phyloP scores from a whole-genome alignment of 1,140 invertebrate species.

The Procambarus virginalis region DNA sequence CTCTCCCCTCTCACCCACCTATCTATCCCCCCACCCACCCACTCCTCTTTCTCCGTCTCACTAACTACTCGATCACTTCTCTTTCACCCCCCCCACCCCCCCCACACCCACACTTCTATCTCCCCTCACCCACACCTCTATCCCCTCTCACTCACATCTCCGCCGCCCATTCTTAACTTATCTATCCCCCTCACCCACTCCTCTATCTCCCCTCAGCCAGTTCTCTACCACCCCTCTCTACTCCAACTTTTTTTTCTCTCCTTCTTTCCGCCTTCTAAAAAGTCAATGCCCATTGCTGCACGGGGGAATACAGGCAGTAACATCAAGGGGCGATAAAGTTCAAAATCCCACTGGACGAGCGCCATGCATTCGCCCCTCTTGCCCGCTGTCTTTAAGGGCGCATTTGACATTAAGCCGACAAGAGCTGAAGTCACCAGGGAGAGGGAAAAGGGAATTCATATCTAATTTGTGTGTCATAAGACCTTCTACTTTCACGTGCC shows the following conservation, averaged over 20 bases:
- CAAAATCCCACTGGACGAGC: neutral
- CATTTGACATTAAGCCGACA: conserved; percentile 32
- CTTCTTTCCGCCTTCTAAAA: conserved; percentile 8
- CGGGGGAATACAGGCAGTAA: neutral
- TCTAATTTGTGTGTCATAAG: conserved; percentile 58
- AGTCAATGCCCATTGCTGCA: conserved; percentile 21
- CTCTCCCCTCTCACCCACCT: too few species aligned
- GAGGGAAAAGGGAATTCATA: conserved; percentile 61
- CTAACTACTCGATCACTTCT: too few species aligned
- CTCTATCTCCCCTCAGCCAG: neutral
- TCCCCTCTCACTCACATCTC: neutral
- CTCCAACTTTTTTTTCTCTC: neutral
- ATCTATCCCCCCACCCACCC: too few species aligned
- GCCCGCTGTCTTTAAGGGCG: conserved; percentile 27
- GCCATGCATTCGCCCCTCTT: conserved; percentile 3
- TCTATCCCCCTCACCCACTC: neutral
- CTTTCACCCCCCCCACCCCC: too few species aligned
- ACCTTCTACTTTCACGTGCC: conserved; percentile 45
- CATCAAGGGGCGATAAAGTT: neutral
- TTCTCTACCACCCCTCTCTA: neutral
- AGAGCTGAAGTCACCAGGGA: conserved; percentile 41
- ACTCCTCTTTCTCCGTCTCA: too few species aligned
- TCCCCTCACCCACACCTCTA: neutral
- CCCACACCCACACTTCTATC: too few species aligned
- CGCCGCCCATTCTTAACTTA: too few species aligned